Evolutionary conservation across 2,113 vertebrate genomes (phyloP).

Genomic region (Phainopepla nitens): DNA sequence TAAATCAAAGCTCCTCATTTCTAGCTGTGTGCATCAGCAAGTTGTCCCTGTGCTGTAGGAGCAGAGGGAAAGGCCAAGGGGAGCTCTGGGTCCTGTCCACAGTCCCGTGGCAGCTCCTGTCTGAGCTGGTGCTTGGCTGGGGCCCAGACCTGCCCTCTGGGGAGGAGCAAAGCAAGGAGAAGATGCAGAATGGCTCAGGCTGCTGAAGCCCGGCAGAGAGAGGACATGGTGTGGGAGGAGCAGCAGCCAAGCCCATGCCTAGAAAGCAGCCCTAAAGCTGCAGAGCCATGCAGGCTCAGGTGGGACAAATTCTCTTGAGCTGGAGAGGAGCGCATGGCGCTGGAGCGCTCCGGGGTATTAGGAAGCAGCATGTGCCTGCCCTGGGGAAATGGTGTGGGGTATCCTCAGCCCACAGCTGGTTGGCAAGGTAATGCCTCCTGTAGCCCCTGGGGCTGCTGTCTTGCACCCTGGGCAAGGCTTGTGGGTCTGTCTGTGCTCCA

Average conservation of each 20-base stretch:
- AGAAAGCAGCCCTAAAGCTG: not conserved
- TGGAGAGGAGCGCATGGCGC: accelerated
- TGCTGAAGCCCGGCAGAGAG: not conserved
- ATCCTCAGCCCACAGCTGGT: not conserved
- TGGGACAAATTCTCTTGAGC: not conserved
- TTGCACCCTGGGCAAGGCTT: not conserved
- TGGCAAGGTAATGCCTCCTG: not conserved
- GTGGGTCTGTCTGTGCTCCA: not conserved
- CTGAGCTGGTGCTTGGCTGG: not conserved
- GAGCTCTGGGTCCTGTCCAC: not conserved
- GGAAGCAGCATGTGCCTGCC: not conserved
- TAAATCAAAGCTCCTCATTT: not conserved
- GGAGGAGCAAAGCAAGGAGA: not conserved
- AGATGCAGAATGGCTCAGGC: conserved; percentile 22
- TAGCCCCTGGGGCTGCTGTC: not conserved
- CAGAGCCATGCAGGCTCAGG: not conserved
- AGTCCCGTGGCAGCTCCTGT: not conserved
- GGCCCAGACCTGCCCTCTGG: not conserved
- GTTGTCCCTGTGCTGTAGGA: not conserved
- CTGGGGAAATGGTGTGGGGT: not conserved
- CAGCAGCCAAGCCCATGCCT: not conserved
- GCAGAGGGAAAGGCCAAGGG: not conserved
- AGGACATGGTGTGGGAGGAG: not conserved
- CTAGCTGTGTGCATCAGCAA: not conserved
- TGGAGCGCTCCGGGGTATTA: accelerated